Percentiles rank a stretch among this genome's conserved stretches.
Evolutionary conservation across 2,797 vertebrate genomes (phyloP).

Genomic region (Margarornis squamiger): DNA sequence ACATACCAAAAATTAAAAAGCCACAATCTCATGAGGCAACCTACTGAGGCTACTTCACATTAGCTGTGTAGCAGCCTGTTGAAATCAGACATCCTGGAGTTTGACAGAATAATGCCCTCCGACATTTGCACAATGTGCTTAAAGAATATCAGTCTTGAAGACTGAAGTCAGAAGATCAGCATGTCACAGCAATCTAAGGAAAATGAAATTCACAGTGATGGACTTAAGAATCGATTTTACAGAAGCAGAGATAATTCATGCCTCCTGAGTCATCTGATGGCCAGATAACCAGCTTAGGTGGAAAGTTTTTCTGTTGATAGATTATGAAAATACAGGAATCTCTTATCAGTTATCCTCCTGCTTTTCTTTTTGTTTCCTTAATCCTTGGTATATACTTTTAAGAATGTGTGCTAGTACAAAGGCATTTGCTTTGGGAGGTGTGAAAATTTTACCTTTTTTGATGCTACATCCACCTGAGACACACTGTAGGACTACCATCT

Average conservation of each 20-base stretch:
- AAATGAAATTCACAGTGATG: neutral
- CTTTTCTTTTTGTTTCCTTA: neutral
- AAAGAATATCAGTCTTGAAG: neutral
- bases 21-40: neutral
- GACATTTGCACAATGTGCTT: neutral
- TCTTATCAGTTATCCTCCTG: neutral
- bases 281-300: neutral
- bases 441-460: neutral
- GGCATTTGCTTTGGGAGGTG: neutral
- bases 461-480: neutral
- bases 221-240: neutral
- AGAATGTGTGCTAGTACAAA: neutral
- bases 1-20: neutral
- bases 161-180: neutral
- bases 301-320: neutral
- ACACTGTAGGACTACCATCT: neutral
- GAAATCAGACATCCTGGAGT: neutral
- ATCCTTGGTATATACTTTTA: neutral
- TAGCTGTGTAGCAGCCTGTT: neutral
- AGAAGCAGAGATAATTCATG: neutral
- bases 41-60: neutral
- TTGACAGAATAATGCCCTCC: neutral
- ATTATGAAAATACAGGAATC: neutral
- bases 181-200: neutral
- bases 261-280: neutral